Evolutionary conservation across 2,113 vertebrate species (phyloP).

Genomic region (Brachyistius frenatus): DNA sequence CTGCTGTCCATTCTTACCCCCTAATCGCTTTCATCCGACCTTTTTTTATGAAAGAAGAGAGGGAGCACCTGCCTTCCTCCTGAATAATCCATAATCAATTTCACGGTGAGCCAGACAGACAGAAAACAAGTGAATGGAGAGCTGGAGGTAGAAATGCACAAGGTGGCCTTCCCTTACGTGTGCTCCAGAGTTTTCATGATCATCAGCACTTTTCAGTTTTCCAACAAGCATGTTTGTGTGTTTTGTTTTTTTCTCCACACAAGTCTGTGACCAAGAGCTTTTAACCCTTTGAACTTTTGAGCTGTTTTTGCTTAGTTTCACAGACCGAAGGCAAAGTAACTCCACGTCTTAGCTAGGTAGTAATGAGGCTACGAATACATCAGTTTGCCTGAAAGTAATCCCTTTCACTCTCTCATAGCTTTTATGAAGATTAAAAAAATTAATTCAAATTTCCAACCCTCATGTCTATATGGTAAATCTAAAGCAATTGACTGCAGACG

Average conservation of each 20-base stretch:
- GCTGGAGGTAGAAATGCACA: constrained; percentile 54
- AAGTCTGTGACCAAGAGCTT: constrained; percentile 43
- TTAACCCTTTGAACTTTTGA: constrained; percentile 21
- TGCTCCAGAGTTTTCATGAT: constrained; percentile 52
- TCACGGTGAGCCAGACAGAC: constrained; percentile 65
- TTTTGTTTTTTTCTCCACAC: constrained; percentile 13
- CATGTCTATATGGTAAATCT: too few relatives aligned
- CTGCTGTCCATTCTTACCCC: constrained; percentile 71
- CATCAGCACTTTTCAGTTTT: constrained; percentile 67
- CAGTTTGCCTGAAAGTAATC: neutral
- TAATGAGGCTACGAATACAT: neutral
- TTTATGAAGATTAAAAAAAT: too few relatives aligned
- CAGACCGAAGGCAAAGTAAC: neutral
- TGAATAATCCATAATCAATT: constrained; percentile 86
- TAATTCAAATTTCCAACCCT: too few relatives aligned
- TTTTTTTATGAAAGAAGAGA: constrained; percentile 83
- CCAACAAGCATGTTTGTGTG: constrained; percentile 15
- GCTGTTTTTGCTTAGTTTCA: neutral
- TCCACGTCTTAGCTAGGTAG: neutral
- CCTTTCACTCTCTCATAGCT: neutral
- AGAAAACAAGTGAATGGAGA: constrained; percentile 78
- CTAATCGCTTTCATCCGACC: constrained; percentile 66
- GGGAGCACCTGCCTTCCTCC: constrained; percentile 71
- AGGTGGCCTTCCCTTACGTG: neutral
- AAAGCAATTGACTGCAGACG: too few relatives aligned